Percentiles rank a stretch among this genome's conserved stretches.
Conservation (phyloP, 2,113 vertebrate genomes). For the Caranx ignobilis region DNA sequence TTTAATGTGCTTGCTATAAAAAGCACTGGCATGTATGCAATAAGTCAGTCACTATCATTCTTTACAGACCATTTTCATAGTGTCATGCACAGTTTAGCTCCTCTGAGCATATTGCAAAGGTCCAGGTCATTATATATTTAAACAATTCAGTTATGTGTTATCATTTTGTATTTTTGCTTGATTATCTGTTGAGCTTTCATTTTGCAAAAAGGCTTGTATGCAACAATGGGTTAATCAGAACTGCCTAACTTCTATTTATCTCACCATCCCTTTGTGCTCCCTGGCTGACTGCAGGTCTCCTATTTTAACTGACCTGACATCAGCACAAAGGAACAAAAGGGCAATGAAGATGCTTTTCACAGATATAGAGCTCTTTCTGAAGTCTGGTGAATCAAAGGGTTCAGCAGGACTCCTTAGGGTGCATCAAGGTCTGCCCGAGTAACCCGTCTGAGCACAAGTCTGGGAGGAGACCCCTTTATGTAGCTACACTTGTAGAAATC, state of each 20-base stretch:
- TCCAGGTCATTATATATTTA: no score
- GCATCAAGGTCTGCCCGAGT: conserved; percentile 15
- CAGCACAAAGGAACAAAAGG: conserved; percentile 47
- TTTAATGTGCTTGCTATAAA: background rate
- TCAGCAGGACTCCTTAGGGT: conserved; percentile 10
- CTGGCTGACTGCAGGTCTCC: background rate
- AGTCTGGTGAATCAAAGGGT: conserved; percentile 34
- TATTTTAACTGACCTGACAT: conserved; percentile 26
- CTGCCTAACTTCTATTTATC: background rate
- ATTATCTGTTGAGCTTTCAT: background rate
- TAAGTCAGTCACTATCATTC: background rate
- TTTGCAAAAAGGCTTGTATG: background rate
- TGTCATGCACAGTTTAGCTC: no score
- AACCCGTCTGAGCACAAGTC: background rate
- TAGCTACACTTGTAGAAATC: conserved; percentile 1
- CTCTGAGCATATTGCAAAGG: no score
- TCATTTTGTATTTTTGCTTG: background rate
- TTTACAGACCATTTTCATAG: background rate
- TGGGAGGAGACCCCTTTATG: background rate
- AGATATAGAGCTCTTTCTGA: conserved; percentile 14
- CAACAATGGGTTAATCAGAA: background rate
- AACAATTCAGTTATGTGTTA: background rate
- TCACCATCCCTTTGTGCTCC: background rate
- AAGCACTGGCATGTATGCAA: background rate
- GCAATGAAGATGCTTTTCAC: conserved; percentile 35